Evolutionary conservation across 2,113 vertebrate species (phyloP), one percentile per base, ranked within the genome.

Genomic region (Cyphomyrus discorhynchus): DNA sequence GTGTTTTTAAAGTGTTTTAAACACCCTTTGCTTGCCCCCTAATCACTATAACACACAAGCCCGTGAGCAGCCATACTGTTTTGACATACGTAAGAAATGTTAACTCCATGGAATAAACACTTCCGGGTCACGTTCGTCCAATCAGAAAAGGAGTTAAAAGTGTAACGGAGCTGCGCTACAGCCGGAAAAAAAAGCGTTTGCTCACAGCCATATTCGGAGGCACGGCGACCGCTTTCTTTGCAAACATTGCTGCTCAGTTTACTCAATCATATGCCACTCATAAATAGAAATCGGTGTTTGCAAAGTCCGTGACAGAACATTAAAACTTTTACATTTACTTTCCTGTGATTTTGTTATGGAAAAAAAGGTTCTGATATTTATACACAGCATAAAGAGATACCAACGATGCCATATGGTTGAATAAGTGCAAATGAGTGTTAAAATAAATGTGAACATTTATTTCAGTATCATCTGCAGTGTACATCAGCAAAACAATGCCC

Each of bases 1-100:
- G 5, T n/a, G 84, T 85, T 80, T 7, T 88, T 2, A 62, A 46
- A 27, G 0, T 56, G 3, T 10, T 1, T 1, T 7, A 85, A 11
- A 50, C 10, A 46, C 66, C 74, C 74, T 93, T 91, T 19, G 92
- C 93, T 94, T 94, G 92, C 92, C 93, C 91, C 92, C 93, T 94
- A 92, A 89, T 80, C 11, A 84, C 90, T 74, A 62, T 70, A 1
- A 50, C 17, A 49, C 88, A 92, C 50, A 45, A 8, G 87, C 53
- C 46, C 47, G 88, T 74, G 83, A 83, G 53, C 93, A 88, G 94
- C 94, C 95, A 95, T 95, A 92, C 94, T 95, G 90, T 94, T 92
- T 92, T 94, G 92, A 89, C 77, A 5, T 52, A 77, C 47, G 45
- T 58, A 83, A 90, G 3, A 90, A 84, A 31, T 70, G 7, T 31